These are phyloP conservation scores for Leptinotarsa undecemlineata DNA, from an alignment of 1,140 invertebrate genomes.

Conservation along the genomic window DNA sequence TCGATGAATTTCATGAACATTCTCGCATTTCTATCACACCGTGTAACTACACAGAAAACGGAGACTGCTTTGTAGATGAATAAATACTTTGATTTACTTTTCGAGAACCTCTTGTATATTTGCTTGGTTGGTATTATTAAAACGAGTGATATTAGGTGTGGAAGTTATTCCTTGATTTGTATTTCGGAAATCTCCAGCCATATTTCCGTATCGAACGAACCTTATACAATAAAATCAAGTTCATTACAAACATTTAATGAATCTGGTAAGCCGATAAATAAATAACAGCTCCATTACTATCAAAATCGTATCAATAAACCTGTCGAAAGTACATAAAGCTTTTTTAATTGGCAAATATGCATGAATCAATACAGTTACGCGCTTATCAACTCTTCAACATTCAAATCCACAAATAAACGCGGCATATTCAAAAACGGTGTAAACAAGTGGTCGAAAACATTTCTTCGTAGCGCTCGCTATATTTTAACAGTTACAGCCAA, in stretches of 20 bases:
- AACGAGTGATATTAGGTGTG: no score
- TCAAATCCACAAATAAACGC: conserved; percentile 19
- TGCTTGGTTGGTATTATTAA: no score
- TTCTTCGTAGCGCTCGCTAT: conserved; percentile 30
- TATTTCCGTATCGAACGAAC: not conserved
- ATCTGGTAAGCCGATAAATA: not conserved
- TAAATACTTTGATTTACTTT: no score
- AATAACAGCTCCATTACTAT: not conserved
- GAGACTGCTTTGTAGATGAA: no score
- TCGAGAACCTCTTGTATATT: no score
- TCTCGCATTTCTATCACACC: no score
- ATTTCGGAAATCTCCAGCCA: no score
- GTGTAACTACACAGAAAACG: no score
- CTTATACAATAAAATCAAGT: not conserved
- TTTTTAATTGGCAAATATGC: conserved; percentile 5
- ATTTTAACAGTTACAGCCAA: conserved; percentile 41
- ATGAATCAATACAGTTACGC: conserved; percentile 14
- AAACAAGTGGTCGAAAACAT: conserved; percentile 48
- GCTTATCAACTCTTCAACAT: conserved; percentile 18
- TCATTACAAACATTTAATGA: not conserved
- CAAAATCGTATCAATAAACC: not conserved
- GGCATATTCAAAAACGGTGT: conserved; percentile 32
- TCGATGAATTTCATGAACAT: no score
- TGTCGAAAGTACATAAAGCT: not conserved
- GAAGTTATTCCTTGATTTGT: no score